Evolutionary conservation across 1,140 invertebrate genomes (phyloP), one percentile per base, ranked within the genome.

Genomic region (Drosophila kurseongensis): DNA sequence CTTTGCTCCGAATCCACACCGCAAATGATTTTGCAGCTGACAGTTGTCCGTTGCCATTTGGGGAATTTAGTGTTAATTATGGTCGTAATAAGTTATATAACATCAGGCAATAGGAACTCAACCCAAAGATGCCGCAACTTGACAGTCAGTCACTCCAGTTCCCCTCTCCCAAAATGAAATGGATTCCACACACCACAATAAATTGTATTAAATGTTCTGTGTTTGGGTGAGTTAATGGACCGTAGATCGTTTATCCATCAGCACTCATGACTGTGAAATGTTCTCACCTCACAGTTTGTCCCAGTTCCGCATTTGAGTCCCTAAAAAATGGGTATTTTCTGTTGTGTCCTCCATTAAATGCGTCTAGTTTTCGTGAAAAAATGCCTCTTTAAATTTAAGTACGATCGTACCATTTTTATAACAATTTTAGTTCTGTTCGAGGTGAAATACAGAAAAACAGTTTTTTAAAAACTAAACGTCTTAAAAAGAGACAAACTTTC

Each of bases 21-120:
- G 48, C 80, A 83, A 83, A 83, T 79, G 80, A 84, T 83, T 83
- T 79, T 83, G 80, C 80, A 84, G 80, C 73, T 80, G 80, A 83
- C 80, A 83, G 80, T 83, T 83, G 80, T 80, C 80, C 82, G 71
- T 62, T 84, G 80, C 71, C 61, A 75, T 83, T 83, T 83, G 56
- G 80, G 76, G 81, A 83, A 83, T 84, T 84, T 84, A 84, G 81
- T 84, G 81, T 80, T 84, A 84, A 84, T 84, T 84, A 84, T 85
- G 77, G 76, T 73, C 69, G 80, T 84, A 84, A 84, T 84, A 80
- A 76, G 65, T 84, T 84, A 84, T 84, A 83, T 62, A 83, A 80
- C 80, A 76, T 72, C 50, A 38, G 32, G 56, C 63, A 42, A 55
- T 56, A 61, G 35, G 36, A 59, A 38, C 48, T 54, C 40, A 27